Conservation (phyloP, 2,797 vertebrate species). For the Centropyge bicolor region DNA sequence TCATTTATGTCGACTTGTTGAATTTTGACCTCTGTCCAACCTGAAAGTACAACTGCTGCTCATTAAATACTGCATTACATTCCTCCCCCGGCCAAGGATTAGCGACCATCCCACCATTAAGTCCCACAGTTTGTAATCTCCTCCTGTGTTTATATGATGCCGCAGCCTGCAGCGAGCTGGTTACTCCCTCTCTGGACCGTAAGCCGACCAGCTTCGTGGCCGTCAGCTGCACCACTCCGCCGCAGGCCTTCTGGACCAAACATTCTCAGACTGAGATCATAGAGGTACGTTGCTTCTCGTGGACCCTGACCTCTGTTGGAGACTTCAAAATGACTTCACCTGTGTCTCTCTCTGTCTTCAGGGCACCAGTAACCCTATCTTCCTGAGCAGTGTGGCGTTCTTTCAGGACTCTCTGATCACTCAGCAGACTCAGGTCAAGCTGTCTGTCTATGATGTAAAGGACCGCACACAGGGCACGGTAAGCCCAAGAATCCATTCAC, state of each 20-base stretch:
- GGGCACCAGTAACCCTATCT: constrained; percentile 99
- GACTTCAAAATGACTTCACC: constrained; percentile 1
- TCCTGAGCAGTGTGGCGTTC: constrained; percentile 98
- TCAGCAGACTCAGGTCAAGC: constrained; percentile 98
- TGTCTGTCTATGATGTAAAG: constrained; percentile 98
- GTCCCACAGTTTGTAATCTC: constrained; percentile 66
- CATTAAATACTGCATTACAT: constrained; percentile 13
- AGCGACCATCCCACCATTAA: constrained; percentile 52
- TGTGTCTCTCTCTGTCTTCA: constrained; percentile 68
- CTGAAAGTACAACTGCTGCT: constrained; percentile 15
- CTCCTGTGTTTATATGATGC: constrained; percentile 42
- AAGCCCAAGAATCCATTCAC: constrained; percentile 44
- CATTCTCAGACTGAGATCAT: constrained; percentile 99
- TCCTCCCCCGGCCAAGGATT: constrained; percentile 46
- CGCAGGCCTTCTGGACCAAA: constrained; percentile 99
- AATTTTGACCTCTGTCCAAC: constrained; percentile 7
- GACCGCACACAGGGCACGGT: constrained; percentile 99
- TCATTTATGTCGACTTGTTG: background rate
- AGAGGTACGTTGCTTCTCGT: constrained; percentile 77
- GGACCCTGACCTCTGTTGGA: background rate
- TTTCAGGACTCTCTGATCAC: constrained; percentile 98
- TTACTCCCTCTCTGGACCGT: constrained; percentile 93
- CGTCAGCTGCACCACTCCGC: constrained; percentile 98
- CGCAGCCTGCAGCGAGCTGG: constrained; percentile 96
- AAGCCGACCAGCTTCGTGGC: constrained; percentile 99